Evolutionary conservation across 2,888 invertebrate genomes (phyloP), one percentile per base, ranked within the genome.

Genomic region (Cosmorhoe ocellata): DNA sequence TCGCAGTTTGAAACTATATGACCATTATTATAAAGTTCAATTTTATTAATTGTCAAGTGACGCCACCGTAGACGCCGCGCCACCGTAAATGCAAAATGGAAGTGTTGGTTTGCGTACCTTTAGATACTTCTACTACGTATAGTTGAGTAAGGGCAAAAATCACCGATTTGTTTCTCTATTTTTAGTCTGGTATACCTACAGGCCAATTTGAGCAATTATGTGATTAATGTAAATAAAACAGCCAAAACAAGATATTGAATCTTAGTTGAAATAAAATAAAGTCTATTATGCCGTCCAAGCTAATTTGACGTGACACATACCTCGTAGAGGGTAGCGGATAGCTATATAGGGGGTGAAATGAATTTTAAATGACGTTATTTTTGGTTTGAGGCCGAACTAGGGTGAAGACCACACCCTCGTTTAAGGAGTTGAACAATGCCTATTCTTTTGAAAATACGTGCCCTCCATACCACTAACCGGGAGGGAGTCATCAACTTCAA

Each of bases 341-440:
- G 45, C 26, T 44, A 37, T n/a, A n/a, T 34, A 32, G 63, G 68
- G 45, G 48, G 50, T 18, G 53, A 56, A 70, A 78, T 78, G 71
- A 79, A 76, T 74, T 74, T 77, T 74, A 69, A 76, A 79, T 69
- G 64, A 62, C 47, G 58, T 67, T 75, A 71, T 50, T 44, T 44
- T 58, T 65, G 60, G 42, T 40, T 51, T 30, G 36, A 31, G 51
- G 24, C 14, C 31, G 40, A 39, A 26, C 27, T 14, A 28, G 44
- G 51, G 41, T 36, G 24, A n/a, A 12, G 11, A 34, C 34, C 31
- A 37, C 49, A 43, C 41, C 42, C 42, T 33, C 33, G 13, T 42
- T 42, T 33, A 33, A 22, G 13, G 18, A 18, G 45, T 22, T 27
- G 34, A 51, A 45, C 51, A 51, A 51, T 51, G 36, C 44, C 44